Percentiles rank a stretch among this genome's conserved stretches.
Conservation (phyloP, 2,113 vertebrate species). For the Gorsachius goisagi region DNA sequence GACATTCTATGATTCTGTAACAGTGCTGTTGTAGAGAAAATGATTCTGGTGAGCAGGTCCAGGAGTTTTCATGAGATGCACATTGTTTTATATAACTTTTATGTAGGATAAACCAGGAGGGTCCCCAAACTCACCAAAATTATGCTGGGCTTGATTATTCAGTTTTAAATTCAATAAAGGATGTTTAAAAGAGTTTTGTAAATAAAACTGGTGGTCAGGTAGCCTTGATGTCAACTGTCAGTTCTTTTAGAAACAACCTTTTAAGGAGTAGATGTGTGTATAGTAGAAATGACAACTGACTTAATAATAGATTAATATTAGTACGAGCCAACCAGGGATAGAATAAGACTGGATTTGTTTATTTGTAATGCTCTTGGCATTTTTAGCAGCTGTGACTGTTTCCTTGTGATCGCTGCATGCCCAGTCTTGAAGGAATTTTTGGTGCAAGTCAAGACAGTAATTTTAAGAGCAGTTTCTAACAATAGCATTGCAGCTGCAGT, state of each 20-base stretch:
- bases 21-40: too few species aligned
- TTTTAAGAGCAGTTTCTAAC: conserved; percentile 2
- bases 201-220: background rate
- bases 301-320: conserved; percentile 46
- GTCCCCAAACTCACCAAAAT: background rate
- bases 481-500: conserved; percentile 13
- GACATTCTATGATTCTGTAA: too few species aligned
- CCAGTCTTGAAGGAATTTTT: conserved; percentile 60
- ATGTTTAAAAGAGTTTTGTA: background rate
- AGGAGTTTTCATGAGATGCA: background rate
- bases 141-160: background rate
- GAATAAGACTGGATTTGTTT: background rate
- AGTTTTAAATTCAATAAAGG: background rate
- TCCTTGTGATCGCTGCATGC: conserved; percentile 26
- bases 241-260: background rate
- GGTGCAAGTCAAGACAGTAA: conserved; percentile 41
- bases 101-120: background rate
- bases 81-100: background rate
- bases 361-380: conserved; percentile 59
- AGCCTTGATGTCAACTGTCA: background rate
- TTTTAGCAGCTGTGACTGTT: conserved; percentile 56
- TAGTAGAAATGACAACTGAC: background rate
- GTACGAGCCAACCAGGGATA: background rate
- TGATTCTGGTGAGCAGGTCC: background rate
- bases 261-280: background rate